Base-by-base conservation (phyloP, 2,113 vertebrate genomes). In the Oncorhynchus nerka region DNA sequence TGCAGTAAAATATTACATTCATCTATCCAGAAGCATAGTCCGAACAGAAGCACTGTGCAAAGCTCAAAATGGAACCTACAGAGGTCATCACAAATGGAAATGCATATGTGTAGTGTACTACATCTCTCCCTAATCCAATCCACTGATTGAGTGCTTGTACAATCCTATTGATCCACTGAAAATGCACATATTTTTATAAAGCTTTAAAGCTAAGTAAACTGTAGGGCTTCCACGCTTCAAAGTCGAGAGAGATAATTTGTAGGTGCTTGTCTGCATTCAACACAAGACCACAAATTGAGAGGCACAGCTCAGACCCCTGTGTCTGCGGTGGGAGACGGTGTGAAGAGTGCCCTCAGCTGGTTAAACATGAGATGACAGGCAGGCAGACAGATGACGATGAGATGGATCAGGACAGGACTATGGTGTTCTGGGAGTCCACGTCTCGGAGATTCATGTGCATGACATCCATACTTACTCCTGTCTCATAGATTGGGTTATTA, bases 401-500 rank as follows among this genome's bases (percentile, higher is more conserved):
- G 78, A 24, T 24, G 76, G 79, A 80, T 94, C 93, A 94, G 80
- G 92, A 92, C 83, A 94, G 85, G 77, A 92, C 90, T 61, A 89
- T 91, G 81, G 92, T 93, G 89, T 93, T 92, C 64, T 88, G 85
- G 49, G 91, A 91, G 70, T 89, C 92, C 83, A 92, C 89, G 30
- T 93, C 91, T 76, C 85, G 88, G 78, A 94, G 87, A 85, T 73
- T 86, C 89, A 92, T 77, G 79, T 73, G 87, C 89, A 92, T 77
- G 79, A 83, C 80, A 32, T 92, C 91, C 72, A 84, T 92, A 97
- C 98, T 98, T 95, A 99, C 98, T 95, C 95, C 95, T 69, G 94
- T 96, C 89, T 99, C 97, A 0, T 97, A 99, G 68, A 96, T 93
- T 0, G 98, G 96, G 88, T 98, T 98, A 89, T 98, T 95, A 32